These are phyloP conservation scores for Belonocnema kinseyi DNA, from an alignment of 1,140 invertebrate species.

Conservation along the genomic window DNA sequence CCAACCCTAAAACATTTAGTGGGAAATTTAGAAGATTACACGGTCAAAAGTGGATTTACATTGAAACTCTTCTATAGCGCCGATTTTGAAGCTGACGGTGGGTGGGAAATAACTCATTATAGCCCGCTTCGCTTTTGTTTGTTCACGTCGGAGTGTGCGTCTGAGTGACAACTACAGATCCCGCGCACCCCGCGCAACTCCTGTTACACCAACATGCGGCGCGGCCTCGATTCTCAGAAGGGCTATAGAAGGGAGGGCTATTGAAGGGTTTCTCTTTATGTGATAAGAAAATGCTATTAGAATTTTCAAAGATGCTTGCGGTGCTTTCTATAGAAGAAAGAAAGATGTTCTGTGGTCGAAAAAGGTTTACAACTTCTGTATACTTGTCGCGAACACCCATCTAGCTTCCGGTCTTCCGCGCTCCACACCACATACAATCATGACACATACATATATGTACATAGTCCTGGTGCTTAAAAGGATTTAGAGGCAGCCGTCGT, in stretches of 20 bases:
- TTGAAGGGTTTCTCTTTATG: too few species aligned
- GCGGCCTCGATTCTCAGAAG: too few species aligned
- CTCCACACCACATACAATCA: constrained; percentile 5
- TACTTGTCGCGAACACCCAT: constrained; percentile 14
- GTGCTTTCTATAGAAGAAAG: not conserved
- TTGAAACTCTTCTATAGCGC: too few species aligned
- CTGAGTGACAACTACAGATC: too few species aligned
- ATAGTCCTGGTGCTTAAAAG: constrained; percentile 32
- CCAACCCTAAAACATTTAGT: not conserved
- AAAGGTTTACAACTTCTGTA: constrained; percentile 20
- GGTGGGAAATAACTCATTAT: too few species aligned
- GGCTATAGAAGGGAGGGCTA: too few species aligned
- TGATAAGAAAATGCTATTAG: not conserved
- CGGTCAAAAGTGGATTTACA: not conserved
- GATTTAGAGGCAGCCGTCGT: constrained; percentile 36
- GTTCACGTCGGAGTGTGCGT: too few species aligned
- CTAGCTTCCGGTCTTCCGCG: not conserved
- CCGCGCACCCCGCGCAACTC: too few species aligned
- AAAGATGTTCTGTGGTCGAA: constrained; percentile 21
- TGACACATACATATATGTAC: not conserved
- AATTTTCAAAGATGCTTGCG: constrained; percentile 2
- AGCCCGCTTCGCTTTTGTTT: too few species aligned
- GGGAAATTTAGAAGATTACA: not conserved
- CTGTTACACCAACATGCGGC: too few species aligned
- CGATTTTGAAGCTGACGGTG: too few species aligned